phyloP scores from a whole-genome alignment of 2,797 vertebrate genomes.

The Danio kyathit region DNA sequence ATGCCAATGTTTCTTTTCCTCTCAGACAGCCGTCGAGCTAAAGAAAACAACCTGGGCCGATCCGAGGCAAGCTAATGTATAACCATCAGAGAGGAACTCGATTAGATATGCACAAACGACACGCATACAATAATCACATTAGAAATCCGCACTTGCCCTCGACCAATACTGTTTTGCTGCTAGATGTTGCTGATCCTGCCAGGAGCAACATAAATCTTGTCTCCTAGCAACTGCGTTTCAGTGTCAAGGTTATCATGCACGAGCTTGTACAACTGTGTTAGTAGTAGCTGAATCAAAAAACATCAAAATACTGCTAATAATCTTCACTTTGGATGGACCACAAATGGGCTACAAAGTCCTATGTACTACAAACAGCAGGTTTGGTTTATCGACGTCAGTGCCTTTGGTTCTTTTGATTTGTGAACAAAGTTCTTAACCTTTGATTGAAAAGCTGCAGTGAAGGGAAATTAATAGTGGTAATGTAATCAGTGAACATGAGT shows the following conservation, averaged over 20 bases:
- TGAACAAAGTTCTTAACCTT: too few species aligned
- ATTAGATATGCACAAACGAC: constrained; percentile 52
- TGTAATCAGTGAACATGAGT: neutral
- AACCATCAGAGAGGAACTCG: constrained; percentile 46
- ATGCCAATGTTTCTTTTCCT: constrained; percentile 12
- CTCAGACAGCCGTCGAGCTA: constrained; percentile 23
- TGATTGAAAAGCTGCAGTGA: neutral
- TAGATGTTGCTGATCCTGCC: constrained; percentile 27
- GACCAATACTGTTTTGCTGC: constrained; percentile 25
- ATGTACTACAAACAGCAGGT: neutral
- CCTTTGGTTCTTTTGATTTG: neutral
- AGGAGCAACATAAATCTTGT: constrained; percentile 40
- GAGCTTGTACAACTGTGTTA: constrained; percentile 20
- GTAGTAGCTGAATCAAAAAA: neutral
- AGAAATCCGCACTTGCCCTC: constrained; percentile 38
- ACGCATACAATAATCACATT: constrained; percentile 49
- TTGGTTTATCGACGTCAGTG: neutral
- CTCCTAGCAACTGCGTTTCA: constrained; percentile 56
- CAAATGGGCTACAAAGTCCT: neutral
- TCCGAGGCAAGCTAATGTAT: constrained; percentile 18
- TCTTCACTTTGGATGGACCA: neutral
- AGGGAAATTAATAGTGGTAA: neutral
- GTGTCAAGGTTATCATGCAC: constrained; percentile 45
- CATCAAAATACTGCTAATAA: neutral
- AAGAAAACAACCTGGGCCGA: constrained; percentile 32